Conservation (phyloP, 2,888 invertebrate genomes). For the Cetonia aurata region DNA sequence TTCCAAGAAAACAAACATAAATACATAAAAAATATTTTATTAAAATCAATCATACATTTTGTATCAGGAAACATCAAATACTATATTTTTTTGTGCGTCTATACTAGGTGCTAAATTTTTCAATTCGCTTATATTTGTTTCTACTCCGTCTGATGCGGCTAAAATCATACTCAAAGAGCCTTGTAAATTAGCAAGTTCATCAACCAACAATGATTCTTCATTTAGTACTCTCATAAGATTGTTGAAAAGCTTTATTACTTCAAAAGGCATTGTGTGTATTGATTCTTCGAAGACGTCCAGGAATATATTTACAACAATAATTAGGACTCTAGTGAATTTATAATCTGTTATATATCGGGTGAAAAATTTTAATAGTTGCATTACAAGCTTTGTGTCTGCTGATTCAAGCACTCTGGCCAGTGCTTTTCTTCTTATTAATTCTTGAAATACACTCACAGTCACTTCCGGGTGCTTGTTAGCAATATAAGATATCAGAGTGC, state of each 20-base stretch:
- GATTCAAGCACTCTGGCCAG: constrained; percentile 82
- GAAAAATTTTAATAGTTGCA: constrained; percentile 81
- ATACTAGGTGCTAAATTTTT: constrained; percentile 37
- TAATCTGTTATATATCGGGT: constrained; percentile 76
- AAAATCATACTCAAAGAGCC: constrained; percentile 64
- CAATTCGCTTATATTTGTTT: constrained; percentile 13
- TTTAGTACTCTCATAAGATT: constrained; percentile 73
- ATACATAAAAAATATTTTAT: background rate
- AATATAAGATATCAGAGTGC: constrained; percentile 74
- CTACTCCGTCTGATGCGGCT: constrained; percentile 34
- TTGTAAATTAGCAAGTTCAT: constrained; percentile 75
- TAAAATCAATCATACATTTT: background rate
- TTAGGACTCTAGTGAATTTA: constrained; percentile 79
- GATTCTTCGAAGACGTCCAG: constrained; percentile 80
- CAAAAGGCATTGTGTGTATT: constrained; percentile 73
- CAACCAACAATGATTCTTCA: constrained; percentile 77
- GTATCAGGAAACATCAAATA: constrained; percentile 30
- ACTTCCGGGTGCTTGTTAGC: constrained; percentile 78
- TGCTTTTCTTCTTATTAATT: constrained; percentile 86
- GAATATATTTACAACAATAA: constrained; percentile 81
- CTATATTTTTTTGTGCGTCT: constrained; percentile 42
- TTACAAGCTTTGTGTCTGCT: constrained; percentile 76
- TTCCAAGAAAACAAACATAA: background rate
- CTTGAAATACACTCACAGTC: constrained; percentile 85
- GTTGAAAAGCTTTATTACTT: constrained; percentile 73